Base-by-base conservation (phyloP, 1,140 invertebrate genomes). In the Himalopsyche phryganea region DNA sequence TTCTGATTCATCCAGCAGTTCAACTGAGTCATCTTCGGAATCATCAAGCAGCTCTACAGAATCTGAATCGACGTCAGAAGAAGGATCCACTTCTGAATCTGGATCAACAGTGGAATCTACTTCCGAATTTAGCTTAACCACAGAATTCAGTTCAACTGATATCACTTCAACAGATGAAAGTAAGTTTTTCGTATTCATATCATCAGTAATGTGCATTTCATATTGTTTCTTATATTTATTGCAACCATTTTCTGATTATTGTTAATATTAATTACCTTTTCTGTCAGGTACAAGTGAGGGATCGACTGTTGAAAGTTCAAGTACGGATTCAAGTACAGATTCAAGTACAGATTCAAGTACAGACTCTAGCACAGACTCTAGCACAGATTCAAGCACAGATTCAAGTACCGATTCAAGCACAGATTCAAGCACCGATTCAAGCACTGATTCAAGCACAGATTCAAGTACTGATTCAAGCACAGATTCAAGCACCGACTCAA, bases 21-120 rank as follows among this genome's bases (percentile, higher is more conserved):
- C 58, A 15, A 66, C 58, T 38, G 47, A 51, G 36, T 66, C 23
- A 9, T 5, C 66, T 6, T 68, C 68, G 32, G 58, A 58, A 65
- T 50, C 65, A 7, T 50, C 63, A 11, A 62, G 66, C 55, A 17
- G 52, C 4, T 57, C 53, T 1, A 63, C 53, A 23, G 65, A 64
- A 38, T 32, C 33, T 32, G 42, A 62, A 53, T 17, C 36, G 28
- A 59, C 65, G 54, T 48, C 38, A n/a, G 47, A 46, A 48, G 50
- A 19, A 57, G 44, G 32, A 17, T 52, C 52, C 9, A 13, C 20
- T 18, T 28, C 48, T 47, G 45, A 47, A 5, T 4, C 2, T 6
- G 13, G 17, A 33, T 50, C 48, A 3, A 50, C 48, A 5, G 20
- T 28, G 6, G n/a, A 13, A 6, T 50, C 48, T 7, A 41, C 48